A percentile compares a stretch with the other conserved stretches of the same genome.
phyloP scores from a whole-genome alignment of 2,888 invertebrate genomes.

The Pachycephus smyrnensis region DNA sequence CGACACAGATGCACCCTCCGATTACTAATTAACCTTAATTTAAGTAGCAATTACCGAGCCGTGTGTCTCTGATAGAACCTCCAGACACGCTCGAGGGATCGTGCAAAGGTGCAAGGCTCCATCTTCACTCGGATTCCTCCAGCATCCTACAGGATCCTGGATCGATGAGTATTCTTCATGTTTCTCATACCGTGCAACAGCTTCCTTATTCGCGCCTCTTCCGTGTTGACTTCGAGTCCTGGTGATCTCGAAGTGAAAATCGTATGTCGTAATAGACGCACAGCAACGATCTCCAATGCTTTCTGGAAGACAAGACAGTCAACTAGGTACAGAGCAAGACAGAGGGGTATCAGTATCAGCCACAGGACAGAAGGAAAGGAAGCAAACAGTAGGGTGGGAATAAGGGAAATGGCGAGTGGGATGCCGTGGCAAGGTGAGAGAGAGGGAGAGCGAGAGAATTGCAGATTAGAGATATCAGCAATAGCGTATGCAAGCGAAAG shows the following conservation, averaged over 20 bases:
- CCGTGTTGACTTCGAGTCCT: not conserved
- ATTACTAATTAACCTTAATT: not conserved
- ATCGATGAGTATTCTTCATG: not conserved
- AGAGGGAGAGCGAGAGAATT: slow-evolving; percentile 9
- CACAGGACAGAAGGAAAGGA: slow-evolving; percentile 13
- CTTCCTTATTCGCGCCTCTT: not conserved
- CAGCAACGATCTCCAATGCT: not conserved
- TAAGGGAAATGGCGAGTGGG: not conserved
- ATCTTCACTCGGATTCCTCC: not conserved
- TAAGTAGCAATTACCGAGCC: not conserved
- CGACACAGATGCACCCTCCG: not conserved
- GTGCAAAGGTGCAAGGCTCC: not conserved
- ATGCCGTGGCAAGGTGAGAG: slow-evolving; percentile 17
- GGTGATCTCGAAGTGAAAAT: not conserved
- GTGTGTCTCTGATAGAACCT: not conserved
- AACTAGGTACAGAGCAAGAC: not conserved
- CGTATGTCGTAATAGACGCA: not conserved
- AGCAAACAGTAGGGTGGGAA: slow-evolving; percentile 9
- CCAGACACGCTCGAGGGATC: not conserved
- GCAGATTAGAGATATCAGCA: slow-evolving; percentile 34
- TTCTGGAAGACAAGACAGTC: not conserved
- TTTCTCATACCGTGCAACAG: not conserved
- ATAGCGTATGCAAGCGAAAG: slow-evolving; percentile 47
- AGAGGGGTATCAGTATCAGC: not conserved
- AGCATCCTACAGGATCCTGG: not conserved